These are phyloP conservation scores for Archips xylosteana DNA, from an alignment of 2,888 invertebrate species.

Conservation along the genomic window DNA sequence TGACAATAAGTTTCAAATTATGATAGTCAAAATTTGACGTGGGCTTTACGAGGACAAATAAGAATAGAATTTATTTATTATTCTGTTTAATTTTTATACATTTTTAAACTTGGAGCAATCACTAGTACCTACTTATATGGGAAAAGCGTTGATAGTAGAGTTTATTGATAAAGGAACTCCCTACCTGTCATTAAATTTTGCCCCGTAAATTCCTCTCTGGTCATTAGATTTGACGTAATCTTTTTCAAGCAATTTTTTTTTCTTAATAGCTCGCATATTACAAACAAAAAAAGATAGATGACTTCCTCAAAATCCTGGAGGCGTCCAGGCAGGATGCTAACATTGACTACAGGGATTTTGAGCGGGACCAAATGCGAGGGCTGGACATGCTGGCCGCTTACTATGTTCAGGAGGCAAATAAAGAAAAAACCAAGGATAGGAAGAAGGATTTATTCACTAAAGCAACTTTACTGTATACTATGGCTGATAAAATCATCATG, in stretches of 20 bases:
- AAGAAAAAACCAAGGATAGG: slow-evolving; percentile 97
- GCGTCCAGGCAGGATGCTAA: slow-evolving; percentile 94
- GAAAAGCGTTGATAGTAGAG: too few species aligned
- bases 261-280: slow-evolving; percentile 96
- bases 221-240: background rate
- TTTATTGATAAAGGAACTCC: too few species aligned
- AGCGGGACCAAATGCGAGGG: slow-evolving; percentile 98
- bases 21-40: too few species aligned
- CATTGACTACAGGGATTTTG: slow-evolving; percentile 94
- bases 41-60: too few species aligned
- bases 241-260: background rate
- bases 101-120: too few species aligned
- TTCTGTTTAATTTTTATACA: too few species aligned
- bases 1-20: too few species aligned
- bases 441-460: slow-evolving; percentile 97
- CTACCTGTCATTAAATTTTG: too few species aligned
- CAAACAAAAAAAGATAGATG: slow-evolving; percentile 95
- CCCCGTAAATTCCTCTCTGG: background rate
- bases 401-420: slow-evolving; percentile 98
- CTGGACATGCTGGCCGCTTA: slow-evolving; percentile 99
- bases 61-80: too few species aligned
- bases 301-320: slow-evolving; percentile 98
- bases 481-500: slow-evolving; percentile 99
- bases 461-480: slow-evolving; percentile 98
- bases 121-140: too few species aligned